Conservation (phyloP, 2,113 vertebrate species). For the Girardinichthys multiradiatus region DNA sequence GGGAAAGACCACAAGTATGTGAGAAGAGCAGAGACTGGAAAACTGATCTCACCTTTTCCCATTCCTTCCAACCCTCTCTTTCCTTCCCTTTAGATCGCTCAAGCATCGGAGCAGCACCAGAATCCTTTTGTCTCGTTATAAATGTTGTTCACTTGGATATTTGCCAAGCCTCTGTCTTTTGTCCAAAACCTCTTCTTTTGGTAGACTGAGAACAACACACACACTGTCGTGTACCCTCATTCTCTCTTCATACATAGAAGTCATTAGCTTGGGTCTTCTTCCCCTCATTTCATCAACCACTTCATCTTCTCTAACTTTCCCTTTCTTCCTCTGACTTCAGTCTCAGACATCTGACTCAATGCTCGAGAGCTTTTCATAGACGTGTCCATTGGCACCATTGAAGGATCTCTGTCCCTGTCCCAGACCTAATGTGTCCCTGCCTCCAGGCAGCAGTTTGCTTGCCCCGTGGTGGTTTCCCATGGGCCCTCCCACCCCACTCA, state of each 20-base stretch:
- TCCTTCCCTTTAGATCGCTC: conserved; percentile 36
- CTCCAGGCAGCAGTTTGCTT: conserved; percentile 77
- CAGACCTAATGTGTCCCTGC: conserved; percentile 81
- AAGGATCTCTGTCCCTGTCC: conserved; percentile 91
- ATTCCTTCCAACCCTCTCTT: conserved; percentile 35
- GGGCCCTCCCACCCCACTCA: conserved; percentile 73
- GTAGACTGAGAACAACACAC: conserved; percentile 41
- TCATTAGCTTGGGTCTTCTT: conserved; percentile 31
- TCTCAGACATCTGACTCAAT: conserved; percentile 99
- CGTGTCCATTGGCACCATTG: conserved; percentile 99
- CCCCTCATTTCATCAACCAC: conserved; percentile 42
- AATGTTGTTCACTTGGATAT: conserved; percentile 40
- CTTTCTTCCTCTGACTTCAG: conserved; percentile 64
- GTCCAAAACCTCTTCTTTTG: conserved; percentile 54
- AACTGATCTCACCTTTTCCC: conserved; percentile 43
- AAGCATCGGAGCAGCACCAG: conserved; percentile 64
- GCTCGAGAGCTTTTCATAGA: conserved; percentile 99
- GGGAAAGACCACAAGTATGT: conserved; percentile 58
- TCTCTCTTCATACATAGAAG: conserved; percentile 52
- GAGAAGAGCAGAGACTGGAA: conserved; percentile 62
- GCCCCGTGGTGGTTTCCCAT: conserved; percentile 80
- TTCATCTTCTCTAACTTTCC: conserved; percentile 50
- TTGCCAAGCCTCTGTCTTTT: conserved; percentile 48
- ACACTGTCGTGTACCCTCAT: conserved; percentile 34
- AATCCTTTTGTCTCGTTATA: conserved; percentile 59